A percentile compares a stretch with the other conserved stretches of the same genome.
Evolutionary conservation across 2,888 invertebrate species (phyloP).

Genomic region (Lottia scabra): DNA sequence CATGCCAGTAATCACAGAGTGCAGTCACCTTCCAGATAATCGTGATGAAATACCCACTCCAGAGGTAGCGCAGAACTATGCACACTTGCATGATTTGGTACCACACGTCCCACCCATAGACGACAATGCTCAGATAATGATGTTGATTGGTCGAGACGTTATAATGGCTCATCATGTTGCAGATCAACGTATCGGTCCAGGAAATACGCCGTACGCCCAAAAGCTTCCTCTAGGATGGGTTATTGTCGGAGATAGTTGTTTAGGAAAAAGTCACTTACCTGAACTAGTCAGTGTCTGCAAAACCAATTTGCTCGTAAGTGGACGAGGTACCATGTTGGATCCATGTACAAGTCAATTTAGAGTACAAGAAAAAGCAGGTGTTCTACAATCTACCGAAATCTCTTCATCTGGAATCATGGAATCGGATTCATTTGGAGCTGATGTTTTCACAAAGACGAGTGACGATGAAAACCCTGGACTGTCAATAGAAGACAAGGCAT

Average conservation of each 20-base stretch:
- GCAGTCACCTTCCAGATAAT: neutral
- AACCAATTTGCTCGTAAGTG: constrained; percentile 16
- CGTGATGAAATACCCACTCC: neutral
- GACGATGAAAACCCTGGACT: constrained; percentile 22
- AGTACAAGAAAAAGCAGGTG: no score
- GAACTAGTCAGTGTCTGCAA: constrained; percentile 16
- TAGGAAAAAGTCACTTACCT: constrained; percentile 19
- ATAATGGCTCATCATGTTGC: constrained; percentile 23
- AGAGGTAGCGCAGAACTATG: neutral
- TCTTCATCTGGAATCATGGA: no score
- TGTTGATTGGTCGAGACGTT: constrained; percentile 15
- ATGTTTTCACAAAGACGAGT: constrained; percentile 17
- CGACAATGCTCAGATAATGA: neutral
- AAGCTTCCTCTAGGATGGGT: constrained; percentile 21
- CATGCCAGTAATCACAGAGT: neutral
- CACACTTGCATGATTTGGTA: neutral
- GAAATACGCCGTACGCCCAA: constrained; percentile 22
- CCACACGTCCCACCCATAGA: neutral
- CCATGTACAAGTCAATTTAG: constrained; percentile 18
- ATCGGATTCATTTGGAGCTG: no score
- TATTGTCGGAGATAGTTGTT: constrained; percentile 21
- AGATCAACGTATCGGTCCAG: constrained; percentile 22
- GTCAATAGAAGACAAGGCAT: constrained; percentile 28
- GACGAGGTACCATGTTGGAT: constrained; percentile 19
- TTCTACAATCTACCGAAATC: no score